Evolutionary conservation across 2,888 invertebrate genomes (phyloP), one percentile per base, ranked within the genome.

Genomic region (Synanthedon tipuliformis): DNA sequence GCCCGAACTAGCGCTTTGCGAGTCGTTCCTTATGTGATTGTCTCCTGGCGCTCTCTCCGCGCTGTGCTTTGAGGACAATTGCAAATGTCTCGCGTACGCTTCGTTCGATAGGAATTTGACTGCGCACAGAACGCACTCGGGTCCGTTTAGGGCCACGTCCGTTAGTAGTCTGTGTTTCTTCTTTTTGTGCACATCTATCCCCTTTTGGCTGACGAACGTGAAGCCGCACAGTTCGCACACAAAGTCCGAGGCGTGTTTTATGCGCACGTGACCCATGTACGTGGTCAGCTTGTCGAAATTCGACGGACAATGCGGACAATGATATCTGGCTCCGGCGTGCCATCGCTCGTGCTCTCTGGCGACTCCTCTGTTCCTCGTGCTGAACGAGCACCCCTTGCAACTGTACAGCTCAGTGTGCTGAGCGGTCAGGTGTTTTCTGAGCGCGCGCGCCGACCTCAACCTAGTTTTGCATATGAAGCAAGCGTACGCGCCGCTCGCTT

Each of bases 401-500:
- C 75, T 80, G 56, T 78, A 85, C 23, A 82, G 74, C 59, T 83
- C 80, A 0, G 83, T 80, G 51, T 86, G 85, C 40, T 84, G 85
- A 0, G 84, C 81, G 0, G 84, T 84, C 12, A 85, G 59, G 40
- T 86, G 85, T 41, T 85, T 85, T 0, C 85, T 58, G 0, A 85
- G 58, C 0, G 84, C 84, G 0, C 82, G 69, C 0, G 71, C 74
- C 0, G 77, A 78, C 53, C 83, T 84, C 40, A 83, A 55, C 0
- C 82, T 62, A 0, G 81, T 81, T 53, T 82, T 84, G 51, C 85
- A 86, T 3, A 86, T 83, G 52, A 82, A 83, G 48, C 85, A 86
- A 50, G 81, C 81, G 55, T 68, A 82, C 0, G 75, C 78, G 0
- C 85, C 85, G 55, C 79, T 75, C 71, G 78, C 75, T 85, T 79